Conservation (phyloP, 2,113 vertebrate genomes). For the Oryzias melastigma region DNA sequence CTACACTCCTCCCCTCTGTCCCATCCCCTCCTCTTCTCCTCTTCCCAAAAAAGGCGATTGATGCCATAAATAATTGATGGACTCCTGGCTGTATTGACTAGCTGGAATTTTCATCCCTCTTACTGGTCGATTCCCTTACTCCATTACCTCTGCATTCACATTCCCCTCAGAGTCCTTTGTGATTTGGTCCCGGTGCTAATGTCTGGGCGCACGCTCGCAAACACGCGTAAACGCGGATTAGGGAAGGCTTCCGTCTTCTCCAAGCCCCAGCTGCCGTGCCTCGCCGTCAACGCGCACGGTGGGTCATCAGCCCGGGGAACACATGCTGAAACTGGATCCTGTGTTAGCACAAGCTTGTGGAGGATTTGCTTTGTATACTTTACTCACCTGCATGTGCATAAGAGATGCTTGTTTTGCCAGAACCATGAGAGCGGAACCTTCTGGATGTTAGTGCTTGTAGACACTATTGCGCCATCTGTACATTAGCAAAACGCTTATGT, state of each 20-base stretch:
- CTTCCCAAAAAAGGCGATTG: constrained; percentile 46
- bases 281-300: constrained; percentile 43
- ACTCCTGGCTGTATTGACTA: constrained; percentile 67
- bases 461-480: not conserved
- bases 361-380: constrained; percentile 2
- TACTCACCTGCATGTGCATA: not conserved
- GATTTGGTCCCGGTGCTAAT: constrained; percentile 14
- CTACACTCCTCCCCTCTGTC: constrained; percentile 14
- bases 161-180: constrained; percentile 40
- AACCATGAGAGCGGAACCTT: no score
- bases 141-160: constrained; percentile 55
- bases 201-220: constrained; percentile 23
- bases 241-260: constrained; percentile 10
- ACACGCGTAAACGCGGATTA: constrained; percentile 31
- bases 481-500: no score
- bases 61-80: constrained; percentile 77
- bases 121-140: constrained; percentile 63
- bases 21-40: constrained; percentile 23
- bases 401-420: rapidly evolving
- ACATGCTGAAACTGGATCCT: constrained; percentile 29
- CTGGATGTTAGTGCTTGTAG: not conserved
- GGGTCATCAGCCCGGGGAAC: constrained; percentile 9
- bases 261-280: constrained; percentile 18
- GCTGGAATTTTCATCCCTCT: constrained; percentile 60
- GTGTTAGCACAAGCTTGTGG: not conserved